A percentile compares a stretch with the other conserved stretches of the same genome.
Conservation (phyloP, 2,888 invertebrate genomes). For the Plagodis pulveraria region DNA sequence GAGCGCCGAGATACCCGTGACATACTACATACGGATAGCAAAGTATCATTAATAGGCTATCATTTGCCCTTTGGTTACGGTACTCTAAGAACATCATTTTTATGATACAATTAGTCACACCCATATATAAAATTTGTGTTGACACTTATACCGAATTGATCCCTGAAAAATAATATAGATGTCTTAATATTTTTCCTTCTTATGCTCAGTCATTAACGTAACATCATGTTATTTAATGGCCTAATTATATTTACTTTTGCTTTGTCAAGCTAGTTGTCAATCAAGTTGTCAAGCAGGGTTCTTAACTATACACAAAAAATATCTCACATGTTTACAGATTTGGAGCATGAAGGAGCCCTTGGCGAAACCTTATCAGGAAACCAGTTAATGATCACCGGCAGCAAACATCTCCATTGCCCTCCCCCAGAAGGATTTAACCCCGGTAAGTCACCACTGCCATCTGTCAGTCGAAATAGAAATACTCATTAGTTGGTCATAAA, state of each 20-base stretch:
- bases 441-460: conserved; percentile 53
- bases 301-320: neutral
- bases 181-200: neutral
- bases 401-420: conserved; percentile 91
- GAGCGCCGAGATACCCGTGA: too few species aligned
- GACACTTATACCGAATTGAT: too few species aligned
- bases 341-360: conserved; percentile 74
- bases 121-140: too few species aligned
- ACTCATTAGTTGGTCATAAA: conserved; percentile 38
- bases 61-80: too few species aligned
- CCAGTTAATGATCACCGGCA: conserved; percentile 90
- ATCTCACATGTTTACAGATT: conserved; percentile 58
- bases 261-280: too few species aligned
- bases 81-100: too few species aligned
- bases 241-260: neutral
- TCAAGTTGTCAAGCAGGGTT: too few species aligned
- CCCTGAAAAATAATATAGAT: too few species aligned
- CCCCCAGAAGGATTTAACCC: conserved; percentile 87
- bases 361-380: conserved; percentile 89
- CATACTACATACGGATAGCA: too few species aligned
- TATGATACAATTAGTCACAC: too few species aligned
- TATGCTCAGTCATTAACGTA: neutral
- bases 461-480: conserved; percentile 19
- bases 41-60: too few species aligned
- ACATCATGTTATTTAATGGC: neutral